Percentiles rank a stretch among this genome's conserved stretches.
Conservation (phyloP, 1,140 invertebrate species). For the Zophobas morio region DNA sequence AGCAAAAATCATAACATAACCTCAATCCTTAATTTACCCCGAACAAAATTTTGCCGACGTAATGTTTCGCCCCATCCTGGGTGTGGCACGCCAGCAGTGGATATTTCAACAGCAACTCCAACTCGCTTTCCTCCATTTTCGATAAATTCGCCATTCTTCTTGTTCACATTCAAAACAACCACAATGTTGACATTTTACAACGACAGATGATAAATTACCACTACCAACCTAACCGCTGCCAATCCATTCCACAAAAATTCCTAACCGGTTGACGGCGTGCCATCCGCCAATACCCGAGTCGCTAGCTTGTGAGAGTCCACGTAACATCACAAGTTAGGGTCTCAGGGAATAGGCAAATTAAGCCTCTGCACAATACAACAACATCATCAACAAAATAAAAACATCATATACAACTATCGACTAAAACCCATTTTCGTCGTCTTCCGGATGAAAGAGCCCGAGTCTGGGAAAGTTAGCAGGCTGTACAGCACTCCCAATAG, state of each 20-base stretch:
- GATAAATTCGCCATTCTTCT: neutral
- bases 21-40: neutral
- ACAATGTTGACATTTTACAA: neutral
- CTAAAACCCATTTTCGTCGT: neutral
- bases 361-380: constrained; percentile 51
- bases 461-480: constrained; percentile 81
- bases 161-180: constrained; percentile 3
- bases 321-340: constrained; percentile 82
- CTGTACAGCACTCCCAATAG: constrained; percentile 79
- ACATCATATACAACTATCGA: constrained; percentile 4
- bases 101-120: constrained; percentile 53
- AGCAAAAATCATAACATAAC: neutral
- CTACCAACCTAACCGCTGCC: constrained; percentile 1
- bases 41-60: constrained; percentile 42
- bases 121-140: constrained; percentile 34
- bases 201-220: constrained; percentile 4
- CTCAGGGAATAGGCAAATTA: constrained; percentile 79
- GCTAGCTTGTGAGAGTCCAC: constrained; percentile 79
- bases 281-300: constrained; percentile 79
- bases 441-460: constrained; percentile 58
- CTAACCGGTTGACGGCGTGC: constrained; percentile 35
- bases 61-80: constrained; percentile 20
- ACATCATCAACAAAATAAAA: neutral
- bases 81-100: constrained; percentile 49
- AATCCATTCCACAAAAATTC: neutral